Base-by-base conservation (phyloP, 1,140 invertebrate genomes). In the Thaumetopoea pityocampa region DNA sequence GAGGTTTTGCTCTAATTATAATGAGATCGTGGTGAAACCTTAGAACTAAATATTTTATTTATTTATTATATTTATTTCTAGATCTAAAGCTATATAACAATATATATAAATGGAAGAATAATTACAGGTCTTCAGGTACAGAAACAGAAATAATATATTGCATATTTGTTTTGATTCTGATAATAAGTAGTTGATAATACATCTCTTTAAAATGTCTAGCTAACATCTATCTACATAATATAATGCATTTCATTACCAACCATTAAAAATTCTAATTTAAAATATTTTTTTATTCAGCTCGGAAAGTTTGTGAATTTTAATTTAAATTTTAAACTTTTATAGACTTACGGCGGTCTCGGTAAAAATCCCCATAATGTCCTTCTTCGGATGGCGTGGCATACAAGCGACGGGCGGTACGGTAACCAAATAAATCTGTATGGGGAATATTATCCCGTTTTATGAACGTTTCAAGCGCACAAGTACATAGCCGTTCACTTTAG, bases 361-460 rank as follows among this genome's bases (percentile, higher is more conserved):
- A 70, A 76, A 74, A 72, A 76, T 67, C 68, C 67, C 53, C 34
- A 54, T 61, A 68, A 70, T 70, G 72, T 67, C 66, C 64, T 30
- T 42, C 34, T 52, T 62, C 51, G 67, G 35, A 46, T 56, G 46
- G 53, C 36, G 45, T 56, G 46, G 53, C 36, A 54, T 57, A 60
- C 50, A 51, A 49, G 53, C 54, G 48, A 14, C 10, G 23, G 26
- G 29, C 19, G 10, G 42, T 45, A 41, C 17, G 19, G 57, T 50
- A 45, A 47, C 51, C 48, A 55, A 35, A 37, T 36, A 37, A 11
- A 28, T 35, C 19, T 36, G 15, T 22, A 9, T 40, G 12, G 10
- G 15, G 22, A 11, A 36, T 26, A 26, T 36, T 36, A 36, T 36
- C 34, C 34, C 9, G 9, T 36, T 36, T 36, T 36, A 36, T 36